These are phyloP conservation scores for Syngnathus floridae DNA, from an alignment of 2,113 vertebrate species.

Conservation along the genomic window DNA sequence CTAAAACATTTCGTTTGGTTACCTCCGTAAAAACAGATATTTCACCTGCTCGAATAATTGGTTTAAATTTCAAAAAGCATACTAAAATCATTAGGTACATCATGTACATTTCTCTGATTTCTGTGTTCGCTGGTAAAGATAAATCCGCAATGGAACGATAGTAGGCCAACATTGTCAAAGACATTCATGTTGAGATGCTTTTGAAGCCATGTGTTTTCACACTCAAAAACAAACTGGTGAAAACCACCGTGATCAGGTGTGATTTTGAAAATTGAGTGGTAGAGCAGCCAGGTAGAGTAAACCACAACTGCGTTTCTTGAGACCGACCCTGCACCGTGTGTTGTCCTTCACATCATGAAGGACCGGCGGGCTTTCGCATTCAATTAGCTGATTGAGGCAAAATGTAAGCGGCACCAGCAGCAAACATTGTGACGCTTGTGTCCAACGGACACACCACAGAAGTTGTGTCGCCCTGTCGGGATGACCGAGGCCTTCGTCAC, in stretches of 20 bases:
- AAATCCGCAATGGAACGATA: neutral
- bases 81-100: neutral
- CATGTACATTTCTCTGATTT: neutral
- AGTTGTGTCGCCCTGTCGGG: constrained; percentile 61
- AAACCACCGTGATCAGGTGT: neutral
- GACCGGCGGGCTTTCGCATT: constrained; percentile 66
- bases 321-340: constrained; percentile 42
- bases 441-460: constrained; percentile 62
- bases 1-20: neutral
- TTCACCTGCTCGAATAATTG: neutral
- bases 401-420: constrained; percentile 67
- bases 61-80: neutral
- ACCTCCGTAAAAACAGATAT: neutral
- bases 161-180: neutral
- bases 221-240: neutral
- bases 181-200: neutral
- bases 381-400: constrained; percentile 73
- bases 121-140: no score
- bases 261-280: neutral
- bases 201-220: neutral
- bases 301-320: constrained; percentile 51
- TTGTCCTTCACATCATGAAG: constrained; percentile 64
- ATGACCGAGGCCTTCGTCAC: constrained; percentile 53
- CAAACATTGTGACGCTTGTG: constrained; percentile 60
- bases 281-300: constrained; percentile 8